Percentiles rank a stretch among this genome's conserved stretches.
Evolutionary conservation across 2,113 vertebrate species (phyloP).

Genomic region (Zosterops pallidus): DNA sequence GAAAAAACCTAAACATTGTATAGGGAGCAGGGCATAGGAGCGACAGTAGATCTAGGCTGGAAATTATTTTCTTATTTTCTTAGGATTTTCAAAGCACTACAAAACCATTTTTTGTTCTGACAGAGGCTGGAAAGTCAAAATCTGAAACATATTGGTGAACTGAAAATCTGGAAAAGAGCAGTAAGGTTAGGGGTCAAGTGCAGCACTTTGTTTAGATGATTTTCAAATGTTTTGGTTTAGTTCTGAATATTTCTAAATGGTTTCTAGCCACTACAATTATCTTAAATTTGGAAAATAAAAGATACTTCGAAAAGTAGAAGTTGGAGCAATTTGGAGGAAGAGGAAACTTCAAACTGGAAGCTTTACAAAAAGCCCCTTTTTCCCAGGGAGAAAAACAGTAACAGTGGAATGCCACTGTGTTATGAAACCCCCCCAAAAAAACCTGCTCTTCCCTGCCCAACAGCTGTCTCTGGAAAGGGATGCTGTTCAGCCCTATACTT

Average conservation of each 20-base stretch:
- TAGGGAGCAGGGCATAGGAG: neutral
- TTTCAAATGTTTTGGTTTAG: neutral
- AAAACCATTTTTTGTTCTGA: neutral
- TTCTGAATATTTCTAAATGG: neutral
- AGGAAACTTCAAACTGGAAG: neutral
- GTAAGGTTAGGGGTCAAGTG: constrained; percentile 3
- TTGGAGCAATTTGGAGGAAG: neutral
- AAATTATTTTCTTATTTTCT: neutral
- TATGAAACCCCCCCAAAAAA: neutral
- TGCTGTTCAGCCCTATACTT: neutral
- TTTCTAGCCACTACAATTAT: neutral
- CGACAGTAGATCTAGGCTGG: neutral
- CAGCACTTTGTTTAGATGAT: constrained; percentile 25
- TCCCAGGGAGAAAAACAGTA: neutral
- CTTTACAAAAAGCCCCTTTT: neutral
- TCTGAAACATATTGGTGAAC: neutral
- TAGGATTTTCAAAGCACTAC: neutral
- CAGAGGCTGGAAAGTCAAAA: neutral
- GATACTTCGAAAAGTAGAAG: neutral
- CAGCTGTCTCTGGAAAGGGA: neutral
- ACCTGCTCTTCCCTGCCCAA: neutral
- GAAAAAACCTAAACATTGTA: neutral
- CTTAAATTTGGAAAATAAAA: constrained; percentile 33
- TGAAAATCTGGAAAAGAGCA: constrained; percentile 17
- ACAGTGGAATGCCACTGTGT: neutral